phyloP scores from a whole-genome alignment of 2,888 invertebrate species.

The Ophonus ardosiacus region DNA sequence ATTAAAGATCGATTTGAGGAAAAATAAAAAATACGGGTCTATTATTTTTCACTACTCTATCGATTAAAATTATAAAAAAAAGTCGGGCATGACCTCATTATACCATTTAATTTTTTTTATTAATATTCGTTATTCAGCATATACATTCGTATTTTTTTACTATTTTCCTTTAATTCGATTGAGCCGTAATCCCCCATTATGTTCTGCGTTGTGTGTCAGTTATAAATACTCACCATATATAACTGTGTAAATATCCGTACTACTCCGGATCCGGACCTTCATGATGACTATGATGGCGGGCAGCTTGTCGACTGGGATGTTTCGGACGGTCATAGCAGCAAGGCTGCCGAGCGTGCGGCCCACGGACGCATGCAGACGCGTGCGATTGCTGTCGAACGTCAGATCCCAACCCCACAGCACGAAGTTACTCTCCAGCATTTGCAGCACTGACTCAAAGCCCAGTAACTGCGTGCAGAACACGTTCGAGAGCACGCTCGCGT shows the following conservation, averaged over 20 bases:
- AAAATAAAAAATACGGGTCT: no score
- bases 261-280: constrained; percentile 89
- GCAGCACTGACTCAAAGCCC: constrained; percentile 93
- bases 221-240: constrained; percentile 87
- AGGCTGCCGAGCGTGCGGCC: constrained; percentile 87
- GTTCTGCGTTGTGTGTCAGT: no score
- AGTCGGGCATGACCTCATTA: no score
- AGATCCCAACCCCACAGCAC: constrained; percentile 98
- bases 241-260: constrained; percentile 93
- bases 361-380: constrained; percentile 86
- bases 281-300: constrained; percentile 94
- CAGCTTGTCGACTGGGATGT: constrained; percentile 90
- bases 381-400: constrained; percentile 91
- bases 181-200: no score
- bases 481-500: constrained; percentile 95
- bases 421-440: constrained; percentile 93
- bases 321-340: constrained; percentile 90
- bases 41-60: no score
- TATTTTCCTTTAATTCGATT: no score
- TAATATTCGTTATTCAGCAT: no score
- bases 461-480: constrained; percentile 97
- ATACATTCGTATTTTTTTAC: no score
- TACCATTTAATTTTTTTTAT: no score
- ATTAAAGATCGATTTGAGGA: no score
- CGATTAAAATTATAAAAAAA: no score